phyloP scores from a whole-genome alignment of 2,797 vertebrate genomes.

The Cheirogaleus major region DNA sequence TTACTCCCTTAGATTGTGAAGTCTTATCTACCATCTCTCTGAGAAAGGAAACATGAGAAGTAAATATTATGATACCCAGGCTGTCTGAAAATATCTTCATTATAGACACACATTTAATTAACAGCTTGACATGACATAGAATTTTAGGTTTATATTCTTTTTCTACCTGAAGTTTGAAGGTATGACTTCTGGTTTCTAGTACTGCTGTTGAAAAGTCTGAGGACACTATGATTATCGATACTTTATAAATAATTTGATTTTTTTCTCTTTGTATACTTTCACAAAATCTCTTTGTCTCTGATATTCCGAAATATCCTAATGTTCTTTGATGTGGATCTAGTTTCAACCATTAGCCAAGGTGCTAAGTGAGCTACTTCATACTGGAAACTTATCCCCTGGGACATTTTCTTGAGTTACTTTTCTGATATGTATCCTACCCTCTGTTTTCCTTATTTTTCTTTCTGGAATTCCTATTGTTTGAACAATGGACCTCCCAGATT shows the following conservation, averaged over 20 bases:
- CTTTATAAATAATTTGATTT: constrained; percentile 18
- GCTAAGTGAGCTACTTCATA: not conserved
- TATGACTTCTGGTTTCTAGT: not conserved
- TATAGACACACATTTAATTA: constrained; percentile 15
- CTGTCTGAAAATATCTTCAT: not conserved
- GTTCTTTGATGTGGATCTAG: constrained; percentile 6
- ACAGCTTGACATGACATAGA: not conserved
- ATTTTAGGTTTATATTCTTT: not conserved
- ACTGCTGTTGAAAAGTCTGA: not conserved
- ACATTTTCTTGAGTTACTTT: not conserved
- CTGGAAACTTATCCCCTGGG: not conserved
- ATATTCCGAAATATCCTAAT: not conserved
- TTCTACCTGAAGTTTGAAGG: not conserved
- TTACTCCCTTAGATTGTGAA: not conserved
- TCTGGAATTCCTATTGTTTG: not conserved
- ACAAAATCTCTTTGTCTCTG: not conserved
- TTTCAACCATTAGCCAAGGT: constrained; percentile 5
- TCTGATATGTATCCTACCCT: not conserved
- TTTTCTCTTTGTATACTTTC: not conserved
- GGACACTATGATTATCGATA: not conserved
- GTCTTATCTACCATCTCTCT: not conserved
- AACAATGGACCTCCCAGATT: not conserved
- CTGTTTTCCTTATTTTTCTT: not conserved
- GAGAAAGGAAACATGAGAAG: not conserved
- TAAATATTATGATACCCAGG: not conserved